Evolutionary conservation across 2,113 vertebrate species (phyloP), one percentile per base, ranked within the genome.

Genomic region (Amblyopsis rosae): DNA sequence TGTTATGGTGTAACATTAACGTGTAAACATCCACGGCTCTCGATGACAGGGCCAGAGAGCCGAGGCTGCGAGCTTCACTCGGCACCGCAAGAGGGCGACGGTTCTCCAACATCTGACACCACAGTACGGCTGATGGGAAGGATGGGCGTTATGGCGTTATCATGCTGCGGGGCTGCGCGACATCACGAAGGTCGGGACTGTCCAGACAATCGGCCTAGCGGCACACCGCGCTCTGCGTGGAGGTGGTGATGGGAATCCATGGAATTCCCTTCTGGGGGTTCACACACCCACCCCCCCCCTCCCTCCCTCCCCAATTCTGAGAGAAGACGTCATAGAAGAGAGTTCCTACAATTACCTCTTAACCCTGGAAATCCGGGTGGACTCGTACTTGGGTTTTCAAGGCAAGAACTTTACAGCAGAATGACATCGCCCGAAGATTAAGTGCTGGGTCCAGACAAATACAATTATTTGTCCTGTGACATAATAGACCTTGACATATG

Each of bases 31-130:
- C 32, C 7, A 4, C 6, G 6, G 11, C 16, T 32, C 19, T 10
- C 46, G 10, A 93, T 77, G 92, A 86, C 81, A 96, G 95, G 82
- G 95, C 95, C 35, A 82, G 96, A 56, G 95, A 98, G 81, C 96
- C 96, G 0, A 88, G 95, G 50, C 95, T 98, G 74, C 92, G 93
- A 0, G 86, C 94, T 1, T 98, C 95, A 0, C 79, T 98, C n/a
- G 96, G 93, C 0, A 72, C 95, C 84, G 67, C 88, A 12, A 90
- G 96, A 61, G 94, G 95, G 63, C 93, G 96, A 6, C 92, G 94
- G 7, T 91, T 89, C 77, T 96, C 95, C 66, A 95, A 93, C 33
- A 91, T 93, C 82, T 97, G 91, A 96, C 71, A 1, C 0, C 51
- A 55, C 45, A 26, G 59, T 59, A 51, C 59, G 17, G 45, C 70